Base-by-base conservation (phyloP, 2,888 invertebrate species). In the Apotomis turbidana region DNA sequence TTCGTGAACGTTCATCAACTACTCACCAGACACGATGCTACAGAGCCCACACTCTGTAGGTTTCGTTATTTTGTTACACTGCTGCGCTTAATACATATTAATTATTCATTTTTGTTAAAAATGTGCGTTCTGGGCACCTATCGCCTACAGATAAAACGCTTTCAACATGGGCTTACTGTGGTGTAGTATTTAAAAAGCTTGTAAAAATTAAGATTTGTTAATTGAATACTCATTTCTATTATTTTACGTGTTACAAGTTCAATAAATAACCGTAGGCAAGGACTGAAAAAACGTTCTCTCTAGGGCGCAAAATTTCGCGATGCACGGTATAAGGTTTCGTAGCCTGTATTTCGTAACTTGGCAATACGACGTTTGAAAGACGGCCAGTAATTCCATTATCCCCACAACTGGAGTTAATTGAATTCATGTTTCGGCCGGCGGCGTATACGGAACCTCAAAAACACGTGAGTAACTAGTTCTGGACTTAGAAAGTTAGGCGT, bases 401-500 rank as follows among this genome's bases (percentile, higher is more conserved):
- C 77, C 77, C 79, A 78, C 78, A 81, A 80, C 80, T 80, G 75
- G 76, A 77, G 78, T 79, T 86, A 86, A 86, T 85, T 85, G 85
- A 83, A 86, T 83, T 78, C 63, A 68, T 68, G 72, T 68, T 68
- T 59, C 52, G 71, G 55, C 71, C 61, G 46, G 41, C 61, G 46
- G 41, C 60, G 51, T 41, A 60, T 54, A 62, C 57, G 68, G 63
- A 68, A 63, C 72, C 68, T 72, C 68, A 72, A 68, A 70, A 72
- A 59, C 58, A 72, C 63, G 68, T 58, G 62, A 72, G 58, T 58
- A 68, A 72, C 68, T 72, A 68, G 72, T 72, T 72, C 44, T 58
- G 54, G 54, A 61, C 64, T 70, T 64, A n/a, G 66, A 57, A 44
- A 68, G 58, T 68, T 68, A 63, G 63, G 51, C 52, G 8, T 67